Conservation (phyloP, 2,113 vertebrate species). For the Oreochromis spilurus region DNA sequence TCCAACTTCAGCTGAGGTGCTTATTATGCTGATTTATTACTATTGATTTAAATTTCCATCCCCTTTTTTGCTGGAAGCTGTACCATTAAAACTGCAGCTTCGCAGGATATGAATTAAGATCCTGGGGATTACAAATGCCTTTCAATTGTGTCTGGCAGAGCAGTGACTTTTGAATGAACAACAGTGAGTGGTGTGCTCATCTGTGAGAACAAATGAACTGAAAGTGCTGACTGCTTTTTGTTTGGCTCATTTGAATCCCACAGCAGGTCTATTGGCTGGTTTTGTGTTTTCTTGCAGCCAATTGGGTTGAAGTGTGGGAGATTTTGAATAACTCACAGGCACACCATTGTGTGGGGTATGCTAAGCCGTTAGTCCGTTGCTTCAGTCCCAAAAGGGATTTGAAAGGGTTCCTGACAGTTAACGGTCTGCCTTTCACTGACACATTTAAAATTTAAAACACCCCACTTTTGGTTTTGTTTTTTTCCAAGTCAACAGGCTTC, state of each 20-base stretch:
- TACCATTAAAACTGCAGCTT: constrained; percentile 49
- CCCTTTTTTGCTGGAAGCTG: constrained; percentile 50
- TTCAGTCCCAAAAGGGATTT: constrained; percentile 20
- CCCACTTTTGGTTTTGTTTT: background rate
- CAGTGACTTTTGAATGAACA: constrained; percentile 39
- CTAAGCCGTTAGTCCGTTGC: constrained; percentile 39
- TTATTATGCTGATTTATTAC: constrained; percentile 69
- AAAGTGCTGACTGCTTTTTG: background rate
- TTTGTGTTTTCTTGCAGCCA: constrained; percentile 26
- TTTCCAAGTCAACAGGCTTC: background rate
- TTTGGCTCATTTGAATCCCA: constrained; percentile 40
- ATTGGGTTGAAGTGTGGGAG: background rate
- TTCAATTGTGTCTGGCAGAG: constrained; percentile 40
- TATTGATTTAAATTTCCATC: constrained; percentile 67
- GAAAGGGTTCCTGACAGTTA: constrained; percentile 20
- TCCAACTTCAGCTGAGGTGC: constrained; percentile 28
- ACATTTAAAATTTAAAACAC: constrained; percentile 64
- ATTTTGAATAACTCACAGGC: constrained; percentile 43
- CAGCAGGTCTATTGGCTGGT: constrained; percentile 29
- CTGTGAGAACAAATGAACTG: constrained; percentile 20
- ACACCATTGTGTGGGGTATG: constrained; percentile 28
- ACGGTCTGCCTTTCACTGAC: constrained; percentile 33
- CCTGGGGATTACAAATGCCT: constrained; percentile 51
- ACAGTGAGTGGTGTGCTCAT: background rate
- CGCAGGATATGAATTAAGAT: constrained; percentile 50